Evolutionary conservation across 2,888 invertebrate species (phyloP), one percentile per base, ranked within the genome.

Genomic region (Ypsolopha scabrella): DNA sequence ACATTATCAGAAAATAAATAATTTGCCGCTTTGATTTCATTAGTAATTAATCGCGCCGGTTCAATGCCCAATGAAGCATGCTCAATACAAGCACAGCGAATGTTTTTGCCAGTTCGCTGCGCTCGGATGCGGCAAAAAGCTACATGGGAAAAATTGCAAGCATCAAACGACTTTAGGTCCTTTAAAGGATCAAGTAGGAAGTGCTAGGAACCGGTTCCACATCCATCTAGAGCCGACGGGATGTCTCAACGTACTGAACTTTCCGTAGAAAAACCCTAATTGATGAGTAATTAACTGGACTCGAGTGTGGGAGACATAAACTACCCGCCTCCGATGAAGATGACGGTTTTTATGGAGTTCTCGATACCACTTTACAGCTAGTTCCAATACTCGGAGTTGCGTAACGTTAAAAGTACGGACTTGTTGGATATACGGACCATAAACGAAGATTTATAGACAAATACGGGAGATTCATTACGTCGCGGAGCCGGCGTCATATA

Each of bases 131-230:
- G 60, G 69, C 68, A 74, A 80, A 76, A 77, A 68, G 61, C 64
- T 53, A 58, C 55, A 60, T 57, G 60, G 68, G 67, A 65, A 68
- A 24, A 73, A 79, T 76, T 75, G 72, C 69, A 67, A 65, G 61
- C 68, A 67, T 67, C 65, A 64, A 69, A 67, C 64, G 65, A 67
- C 64, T 67, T 68, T 62, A 63, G 62, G 59, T 51, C 75, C 74
- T 62, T 75, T 74, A 80, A 79, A 70, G 80, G 78, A 72, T 63
- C 62, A 68, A 72, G 67, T 71, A 82, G 81, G 82, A 82, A 81
- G 74, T 65, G 52, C 54, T 54, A 51, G 54, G 61, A 72, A 76
- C 69, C 68, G 73, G 75, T 67, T 60, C 60, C 63, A 63, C 56
- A 64, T 60, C 61, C 62, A 64, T 62, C 55, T 60, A 65, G 24